A percentile compares a stretch with the other conserved stretches of the same genome.
These are phyloP conservation scores for Semotilus atromaculatus DNA, from an alignment of 2,797 vertebrate species.

Conservation along the genomic window DNA sequence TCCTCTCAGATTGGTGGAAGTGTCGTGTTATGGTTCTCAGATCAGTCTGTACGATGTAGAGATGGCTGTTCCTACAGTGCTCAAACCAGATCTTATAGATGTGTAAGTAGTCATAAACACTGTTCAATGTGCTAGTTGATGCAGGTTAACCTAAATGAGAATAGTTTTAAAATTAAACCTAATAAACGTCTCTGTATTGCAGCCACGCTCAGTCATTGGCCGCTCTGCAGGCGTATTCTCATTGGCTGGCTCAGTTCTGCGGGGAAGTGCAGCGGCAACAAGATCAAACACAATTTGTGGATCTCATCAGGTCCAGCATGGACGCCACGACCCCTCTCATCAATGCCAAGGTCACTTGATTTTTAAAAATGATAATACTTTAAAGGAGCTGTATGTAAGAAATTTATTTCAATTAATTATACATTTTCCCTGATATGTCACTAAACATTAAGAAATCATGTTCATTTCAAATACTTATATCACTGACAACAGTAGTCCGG, in stretches of 20 bases:
- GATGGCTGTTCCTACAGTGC: conserved; percentile 94
- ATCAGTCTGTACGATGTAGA: conserved; percentile 96
- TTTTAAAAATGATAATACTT: background rate
- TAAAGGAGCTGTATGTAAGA: no score
- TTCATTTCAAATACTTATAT: no score
- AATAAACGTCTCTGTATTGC: conserved; percentile 38
- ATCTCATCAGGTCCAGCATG: conserved; percentile 90
- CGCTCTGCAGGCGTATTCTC: conserved; percentile 94
- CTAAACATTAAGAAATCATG: no score
- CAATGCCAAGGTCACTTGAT: conserved; percentile 80
- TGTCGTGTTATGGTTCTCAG: conserved; percentile 94
- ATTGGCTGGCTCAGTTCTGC: conserved; percentile 97
- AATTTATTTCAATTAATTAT: no score
- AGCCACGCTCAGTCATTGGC: conserved; percentile 95
- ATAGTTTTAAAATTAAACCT: conserved; percentile 6
- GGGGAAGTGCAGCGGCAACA: conserved; percentile 90
- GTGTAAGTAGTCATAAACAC: conserved; percentile 84
- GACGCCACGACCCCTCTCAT: conserved; percentile 91
- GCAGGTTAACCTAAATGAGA: background rate
- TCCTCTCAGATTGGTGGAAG: conserved; percentile 88
- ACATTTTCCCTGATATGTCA: no score
- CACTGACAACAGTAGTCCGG: no score
- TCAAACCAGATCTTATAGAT: conserved; percentile 96
- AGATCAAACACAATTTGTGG: conserved; percentile 90
- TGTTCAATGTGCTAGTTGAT: background rate